Evolutionary conservation across 2,888 invertebrate species (phyloP).

Genomic region (Bellardia pandia): DNA sequence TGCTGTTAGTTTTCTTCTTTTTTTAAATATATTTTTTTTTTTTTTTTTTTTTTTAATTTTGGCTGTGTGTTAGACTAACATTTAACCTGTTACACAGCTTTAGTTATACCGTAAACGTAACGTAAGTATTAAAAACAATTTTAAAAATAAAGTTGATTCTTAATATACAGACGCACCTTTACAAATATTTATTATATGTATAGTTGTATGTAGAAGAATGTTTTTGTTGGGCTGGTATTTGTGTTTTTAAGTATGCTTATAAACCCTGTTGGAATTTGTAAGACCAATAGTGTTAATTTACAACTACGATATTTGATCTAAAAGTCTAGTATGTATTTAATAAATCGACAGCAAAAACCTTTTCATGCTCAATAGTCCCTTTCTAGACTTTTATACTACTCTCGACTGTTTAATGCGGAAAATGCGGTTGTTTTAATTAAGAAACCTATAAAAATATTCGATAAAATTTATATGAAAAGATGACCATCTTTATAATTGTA

Average conservation of each 20-base stretch:
- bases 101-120: slow-evolving; percentile 38
- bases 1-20: slow-evolving; percentile 44
- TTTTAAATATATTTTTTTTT: neutral
- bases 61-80: slow-evolving; percentile 54
- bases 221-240: neutral
- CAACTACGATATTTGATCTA: no score
- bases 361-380: no score
- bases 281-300: no score
- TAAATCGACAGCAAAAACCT: no score
- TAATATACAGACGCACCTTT: neutral
- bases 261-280: neutral
- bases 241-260: slow-evolving; percentile 8
- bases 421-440: no score
- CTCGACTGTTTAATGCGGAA: no score
- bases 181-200: neutral
- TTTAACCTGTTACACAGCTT: slow-evolving; percentile 63
- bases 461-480: no score
- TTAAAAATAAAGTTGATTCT: slow-evolving; percentile 25
- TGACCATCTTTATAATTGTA: no score
- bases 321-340: no score
- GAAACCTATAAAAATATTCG: no score
- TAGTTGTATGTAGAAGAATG: neutral
- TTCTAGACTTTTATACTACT: no score
- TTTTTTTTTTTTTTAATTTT: slow-evolving; percentile 10
- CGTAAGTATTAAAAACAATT: slow-evolving; percentile 14